These are phyloP conservation scores for Pristiophorus japonicus DNA, from an alignment of 2,113 vertebrate species.

Conservation along the genomic window DNA sequence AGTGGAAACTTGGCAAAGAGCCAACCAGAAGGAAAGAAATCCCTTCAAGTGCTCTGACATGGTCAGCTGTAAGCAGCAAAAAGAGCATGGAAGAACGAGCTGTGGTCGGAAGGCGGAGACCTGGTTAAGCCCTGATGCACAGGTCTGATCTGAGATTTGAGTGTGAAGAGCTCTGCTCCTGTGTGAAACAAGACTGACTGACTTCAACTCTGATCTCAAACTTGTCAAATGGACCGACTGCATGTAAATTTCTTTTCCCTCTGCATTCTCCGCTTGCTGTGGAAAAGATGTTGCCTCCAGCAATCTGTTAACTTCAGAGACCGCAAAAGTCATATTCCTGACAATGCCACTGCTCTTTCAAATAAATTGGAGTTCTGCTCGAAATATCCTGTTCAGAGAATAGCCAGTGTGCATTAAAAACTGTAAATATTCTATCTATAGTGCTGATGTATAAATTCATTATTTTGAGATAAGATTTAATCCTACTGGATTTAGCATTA, in stretches of 20 bases:
- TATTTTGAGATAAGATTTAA: neutral
- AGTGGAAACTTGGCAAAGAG: constrained; percentile 3
- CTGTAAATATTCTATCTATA: neutral
- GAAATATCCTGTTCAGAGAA: neutral
- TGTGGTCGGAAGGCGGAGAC: neutral
- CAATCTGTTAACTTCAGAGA: constrained; percentile 1
- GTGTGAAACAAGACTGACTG: neutral
- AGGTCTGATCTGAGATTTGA: neutral
- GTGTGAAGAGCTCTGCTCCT: neutral
- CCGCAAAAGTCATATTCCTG: neutral
- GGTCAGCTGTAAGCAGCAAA: neutral
- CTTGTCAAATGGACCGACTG: constrained; percentile 1
- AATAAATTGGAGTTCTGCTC: neutral
- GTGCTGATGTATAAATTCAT: neutral
- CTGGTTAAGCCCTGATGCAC: neutral
- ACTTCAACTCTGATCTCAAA: constrained; percentile 16
- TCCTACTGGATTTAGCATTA: neutral
- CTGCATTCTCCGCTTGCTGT: neutral
- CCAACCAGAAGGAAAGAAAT: neutral
- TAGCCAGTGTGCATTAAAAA: neutral
- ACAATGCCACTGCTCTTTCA: neutral
- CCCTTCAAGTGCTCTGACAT: neutral
- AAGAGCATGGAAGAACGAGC: neutral
- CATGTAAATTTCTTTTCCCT: neutral
- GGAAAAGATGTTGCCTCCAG: constrained; percentile 9